These are phyloP conservation scores for Sesamia nonagrioides DNA, from an alignment of 1,140 invertebrate genomes.

Conservation along the genomic window DNA sequence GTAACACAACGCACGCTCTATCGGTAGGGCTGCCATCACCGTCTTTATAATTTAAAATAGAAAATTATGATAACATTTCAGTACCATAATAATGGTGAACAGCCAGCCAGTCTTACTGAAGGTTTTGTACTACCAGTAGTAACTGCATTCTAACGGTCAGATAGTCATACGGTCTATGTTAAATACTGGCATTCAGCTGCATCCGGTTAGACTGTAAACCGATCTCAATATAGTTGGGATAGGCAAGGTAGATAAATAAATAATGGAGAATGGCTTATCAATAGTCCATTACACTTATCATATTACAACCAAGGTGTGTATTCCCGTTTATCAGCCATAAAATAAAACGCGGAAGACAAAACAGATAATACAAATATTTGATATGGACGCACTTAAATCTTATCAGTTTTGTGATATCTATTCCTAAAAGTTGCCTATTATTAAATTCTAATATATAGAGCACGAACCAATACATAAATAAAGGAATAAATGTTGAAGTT, in stretches of 20 bases:
- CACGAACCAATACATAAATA: too few relatives aligned
- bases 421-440: neutral
- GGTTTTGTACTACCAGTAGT: too few relatives aligned
- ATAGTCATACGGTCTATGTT: too few relatives aligned
- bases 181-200: too few relatives aligned
- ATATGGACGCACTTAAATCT: neutral
- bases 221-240: too few relatives aligned
- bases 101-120: neutral
- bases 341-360: conserved; percentile 16
- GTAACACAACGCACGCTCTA: conserved; percentile 26
- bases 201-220: too few relatives aligned
- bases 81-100: too few relatives aligned
- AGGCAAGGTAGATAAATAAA: too few relatives aligned
- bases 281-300: neutral
- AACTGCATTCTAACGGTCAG: too few relatives aligned
- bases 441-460: too few relatives aligned
- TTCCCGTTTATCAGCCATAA: neutral
- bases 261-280: neutral
- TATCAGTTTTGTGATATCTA: neutral
- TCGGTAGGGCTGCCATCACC: conserved; percentile 7
- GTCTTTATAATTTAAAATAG: neutral
- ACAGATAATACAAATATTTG: conserved; percentile 22
- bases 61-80: neutral
- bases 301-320: neutral
- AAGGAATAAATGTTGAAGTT: too few relatives aligned